Evolutionary conservation across 2,113 vertebrate species (phyloP), one percentile per base, ranked within the genome.

Genomic region (Atrichornis clamosus): DNA sequence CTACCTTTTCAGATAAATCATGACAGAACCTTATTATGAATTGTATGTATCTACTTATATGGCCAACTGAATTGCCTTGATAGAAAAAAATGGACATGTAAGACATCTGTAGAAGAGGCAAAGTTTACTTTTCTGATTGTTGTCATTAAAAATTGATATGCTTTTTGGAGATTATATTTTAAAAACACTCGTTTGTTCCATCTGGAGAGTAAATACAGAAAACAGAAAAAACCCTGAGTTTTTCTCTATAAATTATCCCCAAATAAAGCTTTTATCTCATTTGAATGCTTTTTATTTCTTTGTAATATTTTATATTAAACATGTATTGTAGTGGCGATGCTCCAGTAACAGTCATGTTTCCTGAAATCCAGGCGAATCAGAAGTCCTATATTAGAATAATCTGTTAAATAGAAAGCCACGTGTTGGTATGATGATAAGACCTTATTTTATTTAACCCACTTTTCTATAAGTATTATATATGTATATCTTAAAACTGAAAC

Each of bases 81-180:
- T 18, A 73, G 28, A 56, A 50, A 19, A 41, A 60, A 35, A 19
- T 0, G 2, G 78, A 27, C 0, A 37, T 2, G 35, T 35, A 46
- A 35, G 2, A 9, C 13, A 18, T 58, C 2, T 50, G 15, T 41
- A 72, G 22, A 33, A 55, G 30, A 64, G 37, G 8, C 18, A 72
- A 64, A 56, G 5, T 5, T 73, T 67, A 41, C 50, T 83, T 68
- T 79, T 76, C 35, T 72, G 27, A 35, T 42, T 64, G 28, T 47
- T 80, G 32, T 21, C 0, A 0, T 33, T 67, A 68, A 3, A 53
- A 63, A 44, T 32, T 64, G 15, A 15, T 74, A 23, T 4, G 1
- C 11, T 78, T 16, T 92, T 88, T 68, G 49, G 20, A 72, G 24
- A n/a, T 42, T 39, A 4, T n/a, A 4, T 79, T 73, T 89, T 69